Evolutionary conservation across 2,797 vertebrate genomes (phyloP), one percentile per base, ranked within the genome.

Genomic region (Notolabrus celidotus): DNA sequence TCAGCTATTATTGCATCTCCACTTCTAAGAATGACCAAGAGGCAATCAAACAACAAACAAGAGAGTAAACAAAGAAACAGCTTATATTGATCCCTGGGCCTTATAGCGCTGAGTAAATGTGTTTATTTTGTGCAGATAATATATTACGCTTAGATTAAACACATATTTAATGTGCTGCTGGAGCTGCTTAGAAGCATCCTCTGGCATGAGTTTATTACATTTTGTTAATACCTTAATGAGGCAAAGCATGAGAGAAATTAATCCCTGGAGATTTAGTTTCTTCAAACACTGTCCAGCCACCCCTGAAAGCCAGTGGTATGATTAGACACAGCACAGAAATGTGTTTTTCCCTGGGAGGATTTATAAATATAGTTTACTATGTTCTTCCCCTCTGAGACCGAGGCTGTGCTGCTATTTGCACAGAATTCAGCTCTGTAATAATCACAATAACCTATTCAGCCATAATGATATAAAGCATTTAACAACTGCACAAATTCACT

Each of bases 171-270:
- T 82, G 79, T 74, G 39, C 27, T 53, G 63, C 57, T 82, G 43
- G 15, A 53, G 68, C 71, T 81, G 53, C 53, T 74, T 57, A 68
- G 72, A 74, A 69, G 57, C 41, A 19, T 83, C 72, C 71, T 74
- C 66, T 74, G 60, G 71, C 67, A 54, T 60, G 57, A 73, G 55
- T 83, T 81, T 81, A 86, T 71, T 86, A 76, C 59, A 75, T 82
- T 87, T 84, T 72, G 66, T 79, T 85, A 86, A 89, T 83, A 77
- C 77, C 62, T 85, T 88, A 90, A 89, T 92, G 87, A 91, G 72
- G 52, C 70, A 71, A 77, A 67, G 58, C 79, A 76, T 58, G 54
- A 83, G 74, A 74, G 74, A 78, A 84, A 87, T 83, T 65, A 86
- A 86, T 87, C 84, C 80, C 77, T 8, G 15, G 64, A 70, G 76